Percentiles rank a stretch among this genome's conserved stretches.
Conservation (phyloP, 2,113 vertebrate species). For the Bufo gargarizans region DNA sequence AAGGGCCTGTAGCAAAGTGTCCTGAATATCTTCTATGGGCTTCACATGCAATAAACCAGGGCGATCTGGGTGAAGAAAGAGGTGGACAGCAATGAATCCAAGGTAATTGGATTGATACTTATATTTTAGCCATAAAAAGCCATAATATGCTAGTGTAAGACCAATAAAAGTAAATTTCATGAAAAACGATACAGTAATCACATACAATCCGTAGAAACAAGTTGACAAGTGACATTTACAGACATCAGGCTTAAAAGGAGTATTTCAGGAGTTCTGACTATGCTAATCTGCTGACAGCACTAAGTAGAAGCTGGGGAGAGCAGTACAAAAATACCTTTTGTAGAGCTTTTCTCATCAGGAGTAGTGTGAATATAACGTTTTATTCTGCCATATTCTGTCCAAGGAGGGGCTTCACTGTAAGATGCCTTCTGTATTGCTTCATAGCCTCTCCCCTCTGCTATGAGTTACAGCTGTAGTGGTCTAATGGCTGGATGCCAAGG, state of each 20-base stretch:
- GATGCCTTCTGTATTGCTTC: too few relatives aligned
- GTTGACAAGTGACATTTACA: neutral
- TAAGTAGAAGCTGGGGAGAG: too few relatives aligned
- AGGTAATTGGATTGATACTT: neutral
- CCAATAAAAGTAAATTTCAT: neutral
- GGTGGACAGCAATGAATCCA: neutral
- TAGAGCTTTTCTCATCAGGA: too few relatives aligned
- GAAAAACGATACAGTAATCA: neutral
- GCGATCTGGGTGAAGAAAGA: conserved; percentile 77
- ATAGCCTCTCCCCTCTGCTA: too few relatives aligned
- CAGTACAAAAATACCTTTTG: too few relatives aligned
- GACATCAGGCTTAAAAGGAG: neutral
- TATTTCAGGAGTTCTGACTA: too few relatives aligned
- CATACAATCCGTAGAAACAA: neutral
- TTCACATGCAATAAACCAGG: conserved; percentile 95
- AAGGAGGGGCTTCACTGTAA: too few relatives aligned
- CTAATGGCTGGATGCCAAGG: too few relatives aligned
- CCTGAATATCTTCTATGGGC: conserved; percentile 96
- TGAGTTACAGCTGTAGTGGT: too few relatives aligned
- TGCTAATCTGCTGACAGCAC: too few relatives aligned
- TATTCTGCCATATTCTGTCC: too few relatives aligned
- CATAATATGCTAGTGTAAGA: neutral
- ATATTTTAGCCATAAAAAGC: neutral
- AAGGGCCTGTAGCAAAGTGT: conserved; percentile 91
- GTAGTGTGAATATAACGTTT: too few relatives aligned